A percentile compares a stretch with the other conserved stretches of the same genome.
Evolutionary conservation across 2,113 vertebrate species (phyloP).

Genomic region (Daphoenositta chrysoptera): DNA sequence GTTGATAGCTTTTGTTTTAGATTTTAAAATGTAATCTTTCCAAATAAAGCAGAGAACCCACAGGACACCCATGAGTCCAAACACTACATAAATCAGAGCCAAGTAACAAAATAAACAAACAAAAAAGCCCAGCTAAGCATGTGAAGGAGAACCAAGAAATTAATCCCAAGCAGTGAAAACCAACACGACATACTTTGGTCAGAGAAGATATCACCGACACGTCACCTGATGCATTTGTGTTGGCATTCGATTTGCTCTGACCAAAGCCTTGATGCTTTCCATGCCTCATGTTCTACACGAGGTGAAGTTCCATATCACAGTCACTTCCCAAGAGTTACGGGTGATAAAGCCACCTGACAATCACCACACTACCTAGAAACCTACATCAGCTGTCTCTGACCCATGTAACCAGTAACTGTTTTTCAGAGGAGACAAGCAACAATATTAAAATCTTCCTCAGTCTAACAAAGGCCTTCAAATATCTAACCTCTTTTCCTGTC

Average conservation of each 20-base stretch:
- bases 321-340: not conserved
- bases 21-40: conserved; percentile 74
- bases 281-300: not conserved
- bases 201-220: not conserved
- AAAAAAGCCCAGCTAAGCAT: conserved; percentile 73
- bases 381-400: not conserved
- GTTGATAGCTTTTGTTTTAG: conserved; percentile 68
- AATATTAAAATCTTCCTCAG: not conserved
- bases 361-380: rapidly evolving
- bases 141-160: conserved; percentile 50
- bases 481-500: not conserved
- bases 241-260: not conserved
- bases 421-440: not conserved
- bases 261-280: not conserved
- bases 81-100: conserved; percentile 78
- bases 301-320: not conserved
- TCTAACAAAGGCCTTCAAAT: not conserved
- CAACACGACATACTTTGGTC: conserved; percentile 19
- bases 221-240: not conserved
- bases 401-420: not conserved
- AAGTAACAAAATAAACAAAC: conserved; percentile 69
- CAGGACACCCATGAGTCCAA: conserved; percentile 76
- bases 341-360: not conserved
- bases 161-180: conserved; percentile 50
- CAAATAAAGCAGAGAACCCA: conserved; percentile 73